Evolutionary conservation across 2,888 invertebrate genomes (phyloP).

Genomic region (Eupithecia exiguata): DNA sequence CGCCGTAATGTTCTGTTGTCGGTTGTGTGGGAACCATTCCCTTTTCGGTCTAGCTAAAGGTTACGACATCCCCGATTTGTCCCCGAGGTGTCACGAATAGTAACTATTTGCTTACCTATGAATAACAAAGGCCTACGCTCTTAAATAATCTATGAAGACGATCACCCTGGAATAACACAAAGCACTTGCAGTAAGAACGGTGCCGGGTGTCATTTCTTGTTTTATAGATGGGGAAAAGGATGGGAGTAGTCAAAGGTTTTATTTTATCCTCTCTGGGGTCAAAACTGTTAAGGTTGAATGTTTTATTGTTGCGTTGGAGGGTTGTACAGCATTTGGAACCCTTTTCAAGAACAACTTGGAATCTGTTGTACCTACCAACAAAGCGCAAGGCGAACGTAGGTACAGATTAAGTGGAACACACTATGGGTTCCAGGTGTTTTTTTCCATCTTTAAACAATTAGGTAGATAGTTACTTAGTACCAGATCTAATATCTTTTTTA

Average conservation of each 20-base stretch:
- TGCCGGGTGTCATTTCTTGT: background rate
- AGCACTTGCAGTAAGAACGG: conserved; percentile 26
- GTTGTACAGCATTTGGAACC: background rate
- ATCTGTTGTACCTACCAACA: background rate
- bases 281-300: background rate
- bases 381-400: background rate
- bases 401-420: background rate
- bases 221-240: background rate
- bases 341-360: background rate
- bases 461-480: no score
- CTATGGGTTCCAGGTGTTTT: background rate
- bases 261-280: background rate
- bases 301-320: background rate
- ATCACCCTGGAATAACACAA: conserved; percentile 18
- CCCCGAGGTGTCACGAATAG: conserved; percentile 39
- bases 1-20: no score
- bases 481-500: background rate
- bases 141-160: conserved; percentile 27
- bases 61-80: conserved; percentile 41
- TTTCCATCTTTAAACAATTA: background rate
- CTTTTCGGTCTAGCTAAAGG: conserved; percentile 6
- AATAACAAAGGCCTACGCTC: conserved; percentile 30
- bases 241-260: background rate
- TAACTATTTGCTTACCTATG: conserved; percentile 40
- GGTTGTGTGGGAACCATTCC: no score